These are phyloP conservation scores for Danaus chrysippus DNA, from an alignment of 2,888 invertebrate species.

Conservation along the genomic window DNA sequence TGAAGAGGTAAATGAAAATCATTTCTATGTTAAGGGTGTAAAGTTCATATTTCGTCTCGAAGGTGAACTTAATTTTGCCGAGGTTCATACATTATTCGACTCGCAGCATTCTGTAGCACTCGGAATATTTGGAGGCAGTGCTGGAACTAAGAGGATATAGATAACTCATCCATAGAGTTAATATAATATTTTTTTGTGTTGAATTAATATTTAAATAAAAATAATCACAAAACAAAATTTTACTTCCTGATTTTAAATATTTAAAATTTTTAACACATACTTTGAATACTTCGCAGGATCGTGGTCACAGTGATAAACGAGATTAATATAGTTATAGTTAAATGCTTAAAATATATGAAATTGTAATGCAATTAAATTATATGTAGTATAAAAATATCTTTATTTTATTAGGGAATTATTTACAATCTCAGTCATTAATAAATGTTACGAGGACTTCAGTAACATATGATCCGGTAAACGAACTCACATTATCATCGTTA, in stretches of 20 bases:
- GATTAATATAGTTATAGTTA: conserved; percentile 10
- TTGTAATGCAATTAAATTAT: conserved; percentile 7
- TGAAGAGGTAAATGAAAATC: not conserved
- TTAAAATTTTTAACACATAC: no score
- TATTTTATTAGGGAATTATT: no score
- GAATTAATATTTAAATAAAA: no score
- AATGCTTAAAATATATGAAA: not conserved
- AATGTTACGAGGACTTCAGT: no score
- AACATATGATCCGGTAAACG: no score
- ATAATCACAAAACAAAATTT: no score
- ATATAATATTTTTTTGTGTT: no score
- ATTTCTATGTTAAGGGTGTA: conserved; percentile 13
- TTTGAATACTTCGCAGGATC: no score
- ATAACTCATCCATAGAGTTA: no score
- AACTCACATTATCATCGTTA: no score
- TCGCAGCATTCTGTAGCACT: not conserved
- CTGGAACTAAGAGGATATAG: not conserved
- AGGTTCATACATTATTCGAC: conserved; percentile 19
- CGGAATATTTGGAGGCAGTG: not conserved
- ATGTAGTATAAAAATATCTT: not conserved
- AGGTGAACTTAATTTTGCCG: conserved; percentile 21
- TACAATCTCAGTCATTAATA: no score
- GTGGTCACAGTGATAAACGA: not conserved
- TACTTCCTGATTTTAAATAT: no score
- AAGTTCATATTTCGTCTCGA: conserved; percentile 3